These are phyloP conservation scores for Drosophila merina DNA, from an alignment of 2,888 invertebrate species.

Conservation along the genomic window DNA sequence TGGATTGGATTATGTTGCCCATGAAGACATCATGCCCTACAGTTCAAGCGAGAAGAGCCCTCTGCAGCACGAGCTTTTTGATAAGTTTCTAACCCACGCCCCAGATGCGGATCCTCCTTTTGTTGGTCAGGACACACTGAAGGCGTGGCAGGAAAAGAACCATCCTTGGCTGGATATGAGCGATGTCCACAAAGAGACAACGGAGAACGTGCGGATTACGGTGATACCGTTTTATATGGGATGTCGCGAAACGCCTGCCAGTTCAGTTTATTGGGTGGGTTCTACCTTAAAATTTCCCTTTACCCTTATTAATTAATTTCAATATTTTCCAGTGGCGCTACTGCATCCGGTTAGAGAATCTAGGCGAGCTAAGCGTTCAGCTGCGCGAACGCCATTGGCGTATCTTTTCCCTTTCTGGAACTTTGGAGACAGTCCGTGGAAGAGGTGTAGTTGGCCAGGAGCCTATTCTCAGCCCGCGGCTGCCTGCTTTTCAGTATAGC, in stretches of 20 bases:
- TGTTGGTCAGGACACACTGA: slow-evolving; percentile 93
- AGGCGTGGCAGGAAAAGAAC: slow-evolving; percentile 98
- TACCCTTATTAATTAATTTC: neutral
- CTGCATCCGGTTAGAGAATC: slow-evolving; percentile 97
- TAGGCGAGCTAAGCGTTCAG: slow-evolving; percentile 94
- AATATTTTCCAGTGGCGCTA: slow-evolving; percentile 94
- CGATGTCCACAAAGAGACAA: slow-evolving; percentile 98
- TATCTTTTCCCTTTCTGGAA: slow-evolving; percentile 96
- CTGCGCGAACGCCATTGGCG: slow-evolving; percentile 98
- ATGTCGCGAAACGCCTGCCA: slow-evolving; percentile 94
- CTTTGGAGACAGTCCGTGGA: slow-evolving; percentile 96
- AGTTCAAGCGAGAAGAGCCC: slow-evolving; percentile 93
- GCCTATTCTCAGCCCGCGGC: slow-evolving; percentile 93
- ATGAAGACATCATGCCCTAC: slow-evolving; percentile 98
- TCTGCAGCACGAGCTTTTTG: slow-evolving; percentile 97
- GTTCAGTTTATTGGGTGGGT: slow-evolving; percentile 92
- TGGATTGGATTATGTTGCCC: slow-evolving; percentile 98
- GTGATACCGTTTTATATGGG: slow-evolving; percentile 99
- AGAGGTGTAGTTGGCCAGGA: slow-evolving; percentile 98
- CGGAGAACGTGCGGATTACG: slow-evolving; percentile 93
- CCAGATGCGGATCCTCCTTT: slow-evolving; percentile 93
- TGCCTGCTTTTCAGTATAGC: slow-evolving; percentile 98
- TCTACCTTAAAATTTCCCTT: neutral
- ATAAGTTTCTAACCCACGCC: slow-evolving; percentile 94
- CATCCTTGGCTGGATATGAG: slow-evolving; percentile 98